Conservation (phyloP, 2,797 vertebrate species). For the Cyclura pinguis region DNA sequence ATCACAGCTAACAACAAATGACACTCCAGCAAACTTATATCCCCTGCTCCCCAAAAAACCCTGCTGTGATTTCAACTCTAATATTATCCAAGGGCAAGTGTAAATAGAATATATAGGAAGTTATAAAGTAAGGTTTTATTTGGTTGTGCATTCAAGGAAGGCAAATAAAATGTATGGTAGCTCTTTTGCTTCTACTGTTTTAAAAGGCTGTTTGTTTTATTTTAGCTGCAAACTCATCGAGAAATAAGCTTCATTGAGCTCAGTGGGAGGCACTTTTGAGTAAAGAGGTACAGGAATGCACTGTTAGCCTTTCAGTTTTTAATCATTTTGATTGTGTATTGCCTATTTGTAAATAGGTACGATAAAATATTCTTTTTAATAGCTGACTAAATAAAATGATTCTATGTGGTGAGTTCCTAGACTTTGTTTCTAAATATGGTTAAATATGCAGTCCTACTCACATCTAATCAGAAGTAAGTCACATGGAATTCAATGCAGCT, state of each 20-base stretch:
- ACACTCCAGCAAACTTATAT: no score
- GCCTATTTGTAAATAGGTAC: background rate
- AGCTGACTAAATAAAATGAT: background rate
- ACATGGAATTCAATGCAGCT: background rate
- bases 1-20: background rate
- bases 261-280: background rate
- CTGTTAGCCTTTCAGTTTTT: background rate
- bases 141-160: background rate
- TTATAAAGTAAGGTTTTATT: background rate
- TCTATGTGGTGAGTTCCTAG: background rate
- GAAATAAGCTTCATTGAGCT: background rate
- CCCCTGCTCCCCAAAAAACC: background rate
- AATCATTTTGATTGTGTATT: background rate
- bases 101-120: background rate
- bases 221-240: background rate
- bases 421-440: background rate
- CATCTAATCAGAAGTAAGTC: background rate
- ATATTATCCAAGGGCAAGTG: background rate
- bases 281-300: background rate
- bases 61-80: background rate
- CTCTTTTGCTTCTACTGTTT: background rate
- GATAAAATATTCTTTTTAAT: background rate
- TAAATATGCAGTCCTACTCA: background rate
- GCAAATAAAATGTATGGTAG: background rate
- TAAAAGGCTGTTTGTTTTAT: background rate